Percentiles rank a stretch among this genome's conserved stretches.
phyloP scores from a whole-genome alignment of 2,113 vertebrate genomes.

The Triplophysa dalaica region DNA sequence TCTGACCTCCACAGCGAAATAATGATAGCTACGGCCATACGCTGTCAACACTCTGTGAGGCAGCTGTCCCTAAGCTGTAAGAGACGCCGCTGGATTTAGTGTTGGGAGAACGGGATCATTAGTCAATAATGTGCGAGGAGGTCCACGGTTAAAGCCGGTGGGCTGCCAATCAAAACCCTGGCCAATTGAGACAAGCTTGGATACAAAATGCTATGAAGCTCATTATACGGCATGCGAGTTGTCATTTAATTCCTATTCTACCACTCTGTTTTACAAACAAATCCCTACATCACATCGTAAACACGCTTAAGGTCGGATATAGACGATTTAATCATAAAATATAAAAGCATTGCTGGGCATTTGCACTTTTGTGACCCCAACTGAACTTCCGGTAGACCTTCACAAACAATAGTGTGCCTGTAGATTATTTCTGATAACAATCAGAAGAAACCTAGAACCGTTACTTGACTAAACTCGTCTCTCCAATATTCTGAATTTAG shows the following conservation, averaged over 20 bases:
- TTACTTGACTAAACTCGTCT: too few relatives aligned
- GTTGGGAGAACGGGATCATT: slow-evolving; percentile 9
- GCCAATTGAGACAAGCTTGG: slow-evolving; percentile 13
- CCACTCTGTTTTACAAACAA: not conserved
- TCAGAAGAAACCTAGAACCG: too few relatives aligned
- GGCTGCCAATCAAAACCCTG: slow-evolving; percentile 4
- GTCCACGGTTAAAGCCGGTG: slow-evolving; percentile 9
- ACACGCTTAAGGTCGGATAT: not conserved
- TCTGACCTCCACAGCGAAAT: slow-evolving; percentile 41
- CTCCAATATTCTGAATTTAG: too few relatives aligned
- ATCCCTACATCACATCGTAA: not conserved
- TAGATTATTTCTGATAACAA: too few relatives aligned
- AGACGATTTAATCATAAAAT: too few relatives aligned
- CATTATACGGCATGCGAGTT: slow-evolving; percentile 15
- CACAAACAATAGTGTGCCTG: too few relatives aligned
- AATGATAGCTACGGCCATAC: slow-evolving; percentile 11
- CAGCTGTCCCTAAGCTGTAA: slow-evolving; percentile 9
- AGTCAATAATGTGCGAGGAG: slow-evolving; percentile 18
- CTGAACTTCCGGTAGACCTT: too few relatives aligned
- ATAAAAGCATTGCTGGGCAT: too few relatives aligned
- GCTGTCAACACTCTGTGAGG: slow-evolving; percentile 26
- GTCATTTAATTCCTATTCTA: slow-evolving; percentile 27
- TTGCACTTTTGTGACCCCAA: too few relatives aligned
- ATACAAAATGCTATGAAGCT: slow-evolving; percentile 4
- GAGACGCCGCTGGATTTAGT: slow-evolving; percentile 5